Percentiles rank a stretch among this genome's conserved stretches.
Evolutionary conservation across 2,113 vertebrate species (phyloP).

Genomic region (Coregonus clupeaformis): DNA sequence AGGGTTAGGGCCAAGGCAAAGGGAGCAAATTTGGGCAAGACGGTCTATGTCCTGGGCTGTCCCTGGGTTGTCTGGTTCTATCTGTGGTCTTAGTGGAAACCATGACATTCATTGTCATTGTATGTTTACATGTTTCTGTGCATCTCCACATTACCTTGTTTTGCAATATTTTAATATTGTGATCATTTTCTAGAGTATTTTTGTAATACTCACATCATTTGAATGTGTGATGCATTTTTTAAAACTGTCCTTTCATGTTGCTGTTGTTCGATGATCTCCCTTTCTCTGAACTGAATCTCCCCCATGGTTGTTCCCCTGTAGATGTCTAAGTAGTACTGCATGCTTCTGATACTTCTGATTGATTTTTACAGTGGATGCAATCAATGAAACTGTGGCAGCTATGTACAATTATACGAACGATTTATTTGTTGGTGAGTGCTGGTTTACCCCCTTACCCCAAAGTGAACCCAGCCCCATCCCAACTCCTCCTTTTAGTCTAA

Average conservation of each 20-base stretch:
- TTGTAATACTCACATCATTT: no score
- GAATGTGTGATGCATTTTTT: no score
- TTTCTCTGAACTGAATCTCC: neutral
- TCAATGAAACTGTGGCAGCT: constrained; percentile 97
- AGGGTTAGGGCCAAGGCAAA: no score
- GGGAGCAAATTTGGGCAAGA: no score
- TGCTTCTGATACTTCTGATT: constrained; percentile 87
- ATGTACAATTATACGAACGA: constrained; percentile 96
- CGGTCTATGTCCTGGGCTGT: no score
- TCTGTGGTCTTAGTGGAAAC: no score
- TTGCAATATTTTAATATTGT: neutral
- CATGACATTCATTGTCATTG: no score
- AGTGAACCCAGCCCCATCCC: constrained; percentile 59
- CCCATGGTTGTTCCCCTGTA: neutral
- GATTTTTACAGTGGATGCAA: constrained; percentile 88
- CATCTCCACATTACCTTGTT: neutral
- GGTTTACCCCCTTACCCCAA: constrained; percentile 61
- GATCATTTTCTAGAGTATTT: neutral
- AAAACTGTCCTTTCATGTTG: neutral
- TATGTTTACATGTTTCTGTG: neutral
- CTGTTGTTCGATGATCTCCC: neutral
- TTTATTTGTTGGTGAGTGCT: constrained; percentile 90
- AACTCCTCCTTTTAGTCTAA: constrained; percentile 10
- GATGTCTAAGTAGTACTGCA: constrained; percentile 50
- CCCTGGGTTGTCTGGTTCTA: no score